A percentile compares a stretch with the other conserved stretches of the same genome.
These are phyloP conservation scores for Cryptocephalus moraei DNA, from an alignment of 2,888 invertebrate genomes.

Conservation along the genomic window DNA sequence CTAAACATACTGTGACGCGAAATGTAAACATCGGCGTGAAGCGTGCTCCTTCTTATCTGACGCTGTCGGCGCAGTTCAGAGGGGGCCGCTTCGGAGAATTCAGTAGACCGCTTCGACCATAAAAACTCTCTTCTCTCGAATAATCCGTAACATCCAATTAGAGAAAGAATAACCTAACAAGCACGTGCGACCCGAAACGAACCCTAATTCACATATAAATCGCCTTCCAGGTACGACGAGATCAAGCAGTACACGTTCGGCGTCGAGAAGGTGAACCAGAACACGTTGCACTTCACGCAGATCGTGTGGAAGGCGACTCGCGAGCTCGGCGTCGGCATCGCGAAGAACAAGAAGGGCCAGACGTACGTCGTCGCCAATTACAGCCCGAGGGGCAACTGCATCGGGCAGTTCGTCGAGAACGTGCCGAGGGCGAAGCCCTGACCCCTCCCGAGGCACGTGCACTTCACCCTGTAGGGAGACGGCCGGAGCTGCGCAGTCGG, in stretches of 20 bases:
- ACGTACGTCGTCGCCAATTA: conserved; percentile 81
- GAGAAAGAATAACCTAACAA: too few relatives aligned
- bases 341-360: conserved; percentile 63
- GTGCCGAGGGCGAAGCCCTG: conserved; percentile 46
- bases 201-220: too few relatives aligned
- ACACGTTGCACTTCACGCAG: conserved; percentile 42
- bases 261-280: conserved; percentile 43
- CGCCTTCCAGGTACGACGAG: conserved; percentile 42
- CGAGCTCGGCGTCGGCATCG: conserved; percentile 61
- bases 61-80: too few relatives aligned
- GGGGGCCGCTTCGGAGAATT: too few relatives aligned
- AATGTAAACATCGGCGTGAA: too few relatives aligned
- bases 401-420: conserved; percentile 59
- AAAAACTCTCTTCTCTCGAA: too few relatives aligned
- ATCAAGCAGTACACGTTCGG: conserved; percentile 43
- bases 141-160: too few relatives aligned
- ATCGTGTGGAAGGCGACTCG: conserved; percentile 61
- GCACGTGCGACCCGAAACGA: too few relatives aligned
- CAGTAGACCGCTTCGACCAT: too few relatives aligned
- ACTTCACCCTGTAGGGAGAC: conserved; percentile 13
- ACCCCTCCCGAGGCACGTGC: conserved; percentile 14
- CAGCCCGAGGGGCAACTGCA: conserved; percentile 70
- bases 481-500: too few relatives aligned
- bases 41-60: too few relatives aligned
- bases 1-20: too few relatives aligned